Evolutionary conservation across 2,888 invertebrate genomes (phyloP), one percentile per base, ranked within the genome.

Genomic region (Bombylius discolor): DNA sequence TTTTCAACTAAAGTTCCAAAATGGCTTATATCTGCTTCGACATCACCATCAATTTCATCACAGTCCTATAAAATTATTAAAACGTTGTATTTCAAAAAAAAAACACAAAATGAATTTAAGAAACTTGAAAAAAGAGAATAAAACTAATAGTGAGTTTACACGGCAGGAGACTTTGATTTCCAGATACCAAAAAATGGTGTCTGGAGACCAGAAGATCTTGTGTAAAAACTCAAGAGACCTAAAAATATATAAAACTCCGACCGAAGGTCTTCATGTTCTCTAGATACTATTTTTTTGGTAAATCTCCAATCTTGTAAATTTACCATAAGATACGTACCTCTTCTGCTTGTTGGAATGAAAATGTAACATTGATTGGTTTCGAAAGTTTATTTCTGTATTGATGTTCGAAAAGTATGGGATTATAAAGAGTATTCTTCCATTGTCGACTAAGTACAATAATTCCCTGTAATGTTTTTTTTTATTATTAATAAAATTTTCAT

Each of bases 401-500:
- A 70, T 92, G 90, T 66, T 91, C 91, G 55, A 93, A 80, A 47
- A 96, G 77, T 60, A 93, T 77, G 0, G 97, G 96, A 62, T 95
- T 95, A 71, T 96, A 95, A 31, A 97, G 76, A 5, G 92, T 88
- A 72, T 93, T 95, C 76, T 96, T 96, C 97, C 96, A 97, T 70
- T 97, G 96, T 1, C 96, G 82, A 66, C 93, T 93, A 55, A 97
- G 77, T 34, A 96, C 96, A 68, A 97, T 89, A n/a, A 97, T 88
- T 36, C 96, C 96, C 87, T 89, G 69, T 12, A 44, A 44, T 9
- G 5, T 44, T 3, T 39, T 9, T 9, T 9, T 23, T 23, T 23
- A 23, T 23, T 23, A 23, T n/a, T 48, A 52, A 12, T 53, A 70
- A 65, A 64, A 52, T 57, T 59, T 57, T 45, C 53, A 45, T 14